A percentile compares a stretch with the other conserved stretches of the same genome.
Conservation (phyloP, 2,797 vertebrate genomes). For the Coracias cyanogaster region DNA sequence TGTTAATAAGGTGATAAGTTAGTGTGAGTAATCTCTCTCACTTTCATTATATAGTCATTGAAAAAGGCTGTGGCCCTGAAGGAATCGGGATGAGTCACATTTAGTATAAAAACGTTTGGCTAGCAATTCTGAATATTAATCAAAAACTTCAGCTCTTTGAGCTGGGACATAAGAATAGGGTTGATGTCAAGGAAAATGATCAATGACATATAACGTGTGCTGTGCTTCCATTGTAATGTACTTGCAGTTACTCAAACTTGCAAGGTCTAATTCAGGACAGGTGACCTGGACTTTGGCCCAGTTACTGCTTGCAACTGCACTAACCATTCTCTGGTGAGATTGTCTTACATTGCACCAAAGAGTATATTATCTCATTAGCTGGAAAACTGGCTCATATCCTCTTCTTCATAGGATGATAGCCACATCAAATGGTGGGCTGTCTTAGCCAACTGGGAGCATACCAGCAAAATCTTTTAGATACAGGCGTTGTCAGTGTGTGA, state of each 20-base stretch:
- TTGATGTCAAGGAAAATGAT: not conserved
- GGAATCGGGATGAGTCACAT: not conserved
- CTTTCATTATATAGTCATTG: not conserved
- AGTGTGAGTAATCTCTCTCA: not conserved
- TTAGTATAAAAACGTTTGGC: not conserved
- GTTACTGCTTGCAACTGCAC: not conserved
- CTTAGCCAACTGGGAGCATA: not conserved
- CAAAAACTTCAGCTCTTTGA: not conserved
- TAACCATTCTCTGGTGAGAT: not conserved
- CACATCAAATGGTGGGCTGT: not conserved
- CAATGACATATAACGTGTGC: not conserved
- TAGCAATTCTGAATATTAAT: not conserved
- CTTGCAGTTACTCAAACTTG: not conserved
- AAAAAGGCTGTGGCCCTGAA: not conserved
- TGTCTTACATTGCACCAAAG: not conserved
- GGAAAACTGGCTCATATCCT: not conserved
- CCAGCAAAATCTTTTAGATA: not conserved
- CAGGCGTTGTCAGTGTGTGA: not conserved
- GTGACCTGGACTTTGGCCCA: not conserved
- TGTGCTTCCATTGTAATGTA: not conserved
- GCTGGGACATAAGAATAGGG: not conserved
- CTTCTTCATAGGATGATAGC: not conserved
- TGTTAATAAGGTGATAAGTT: not conserved
- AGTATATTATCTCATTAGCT: not conserved
- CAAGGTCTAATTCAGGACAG: not conserved